Evolutionary conservation across 2,113 vertebrate genomes (phyloP).

Genomic region (Poecilia latipinna): DNA sequence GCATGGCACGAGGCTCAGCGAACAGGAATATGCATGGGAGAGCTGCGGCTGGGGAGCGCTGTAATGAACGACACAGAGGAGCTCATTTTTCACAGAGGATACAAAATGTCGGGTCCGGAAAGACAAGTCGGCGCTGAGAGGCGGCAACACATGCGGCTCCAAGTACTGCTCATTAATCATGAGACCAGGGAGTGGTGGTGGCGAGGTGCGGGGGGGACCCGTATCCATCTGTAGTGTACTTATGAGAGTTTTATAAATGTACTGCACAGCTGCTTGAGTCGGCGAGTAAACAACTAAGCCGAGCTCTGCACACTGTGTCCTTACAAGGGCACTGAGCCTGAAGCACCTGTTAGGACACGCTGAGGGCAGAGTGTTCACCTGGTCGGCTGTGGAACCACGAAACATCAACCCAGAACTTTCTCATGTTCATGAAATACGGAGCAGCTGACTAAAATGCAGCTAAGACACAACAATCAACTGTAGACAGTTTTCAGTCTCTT

Average conservation of each 20-base stretch:
- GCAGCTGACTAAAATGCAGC: background rate
- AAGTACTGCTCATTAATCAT: conserved; percentile 80
- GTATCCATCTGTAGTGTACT: conserved; percentile 70
- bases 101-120: conserved; percentile 74
- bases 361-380: conserved; percentile 45
- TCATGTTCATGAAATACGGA: background rate
- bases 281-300: conserved; percentile 63
- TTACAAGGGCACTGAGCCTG: conserved; percentile 68
- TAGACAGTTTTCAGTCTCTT: background rate
- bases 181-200: conserved; percentile 43
- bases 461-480: background rate
- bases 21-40: conserved; percentile 61
- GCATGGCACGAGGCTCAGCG: conserved; percentile 52
- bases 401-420: conserved; percentile 11
- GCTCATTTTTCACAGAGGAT: conserved; percentile 75
- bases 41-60: conserved; percentile 53
- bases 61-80: conserved; percentile 69
- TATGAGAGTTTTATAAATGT: conserved; percentile 73
- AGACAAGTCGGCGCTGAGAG: conserved; percentile 68
- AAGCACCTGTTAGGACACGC: conserved; percentile 69
- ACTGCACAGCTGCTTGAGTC: conserved; percentile 65
- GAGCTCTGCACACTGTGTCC: conserved; percentile 50
- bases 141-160: conserved; percentile 65
- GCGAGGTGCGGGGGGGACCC: conserved; percentile 23
- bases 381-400: background rate